Evolutionary conservation across 2,888 invertebrate species (phyloP).

Genomic region (Nasonovia ribisnigri): DNA sequence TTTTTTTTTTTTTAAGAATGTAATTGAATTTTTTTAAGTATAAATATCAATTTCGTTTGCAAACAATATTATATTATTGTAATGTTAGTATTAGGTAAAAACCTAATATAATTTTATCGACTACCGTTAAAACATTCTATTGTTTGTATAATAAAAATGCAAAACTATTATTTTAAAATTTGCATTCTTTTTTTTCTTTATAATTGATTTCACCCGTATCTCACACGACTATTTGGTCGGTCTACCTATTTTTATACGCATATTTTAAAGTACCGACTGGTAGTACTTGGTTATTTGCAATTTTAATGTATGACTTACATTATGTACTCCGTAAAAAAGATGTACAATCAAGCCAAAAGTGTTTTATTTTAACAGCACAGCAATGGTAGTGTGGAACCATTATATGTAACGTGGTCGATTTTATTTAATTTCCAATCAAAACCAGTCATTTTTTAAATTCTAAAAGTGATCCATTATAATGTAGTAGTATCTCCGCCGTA

Average conservation of each 20-base stretch:
- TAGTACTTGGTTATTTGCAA: background rate
- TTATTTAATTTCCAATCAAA: background rate
- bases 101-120: slow-evolving; percentile 61
- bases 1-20: slow-evolving; percentile 16
- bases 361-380: background rate
- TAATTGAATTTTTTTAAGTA: slow-evolving; percentile 49
- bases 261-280: background rate
- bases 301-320: background rate
- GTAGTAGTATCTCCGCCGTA: background rate
- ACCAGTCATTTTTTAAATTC: background rate
- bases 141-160: slow-evolving; percentile 62
- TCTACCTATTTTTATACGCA: background rate
- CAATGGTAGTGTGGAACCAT: background rate
- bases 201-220: background rate
- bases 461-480: background rate
- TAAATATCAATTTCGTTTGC: slow-evolving; percentile 56
- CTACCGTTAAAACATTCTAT: slow-evolving; percentile 59
- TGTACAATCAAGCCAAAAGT: background rate
- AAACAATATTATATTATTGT: slow-evolving; percentile 58
- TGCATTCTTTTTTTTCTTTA: background rate
- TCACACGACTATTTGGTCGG: background rate
- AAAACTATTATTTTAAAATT: slow-evolving; percentile 59
- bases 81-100: slow-evolving; percentile 59
- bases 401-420: background rate
- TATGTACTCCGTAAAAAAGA: background rate